phyloP scores from a whole-genome alignment of 2,888 invertebrate genomes.

The Sclerodermus sp. region DNA sequence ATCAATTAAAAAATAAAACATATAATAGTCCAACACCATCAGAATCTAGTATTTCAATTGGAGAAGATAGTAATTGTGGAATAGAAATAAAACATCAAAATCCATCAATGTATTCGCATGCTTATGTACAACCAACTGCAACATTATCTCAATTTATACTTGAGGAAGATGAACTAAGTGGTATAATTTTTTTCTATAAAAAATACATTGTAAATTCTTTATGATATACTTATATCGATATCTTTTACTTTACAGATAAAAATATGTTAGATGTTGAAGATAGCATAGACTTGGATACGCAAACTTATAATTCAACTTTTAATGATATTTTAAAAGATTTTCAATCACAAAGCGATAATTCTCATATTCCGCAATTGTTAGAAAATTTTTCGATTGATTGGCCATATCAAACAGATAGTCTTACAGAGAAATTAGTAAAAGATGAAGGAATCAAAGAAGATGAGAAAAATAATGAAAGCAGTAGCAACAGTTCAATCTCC shows the following conservation, averaged over 20 bases:
- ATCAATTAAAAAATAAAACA: slow-evolving; percentile 34
- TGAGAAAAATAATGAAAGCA: slow-evolving; percentile 37
- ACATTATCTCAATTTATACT: slow-evolving; percentile 48
- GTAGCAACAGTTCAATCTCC: slow-evolving; percentile 37
- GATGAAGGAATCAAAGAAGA: slow-evolving; percentile 50
- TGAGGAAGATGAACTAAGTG: slow-evolving; percentile 48
- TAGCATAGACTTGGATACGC: slow-evolving; percentile 31
- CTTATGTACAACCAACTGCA: slow-evolving; percentile 47
- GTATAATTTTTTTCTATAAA: slow-evolving; percentile 19
- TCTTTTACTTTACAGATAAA: slow-evolving; percentile 30
- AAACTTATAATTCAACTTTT: slow-evolving; percentile 34
- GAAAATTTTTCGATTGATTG: slow-evolving; percentile 42
- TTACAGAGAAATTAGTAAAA: slow-evolving; percentile 19
- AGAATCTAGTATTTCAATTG: slow-evolving; percentile 45
- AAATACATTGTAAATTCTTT: background rate
- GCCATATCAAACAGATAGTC: slow-evolving; percentile 25
- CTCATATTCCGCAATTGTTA: slow-evolving; percentile 32
- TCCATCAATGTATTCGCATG: slow-evolving; percentile 41
- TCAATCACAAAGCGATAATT: slow-evolving; percentile 31
- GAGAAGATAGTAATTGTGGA: slow-evolving; percentile 43
- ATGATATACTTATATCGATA: background rate
- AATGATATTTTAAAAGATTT: slow-evolving; percentile 41
- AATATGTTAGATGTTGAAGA: slow-evolving; percentile 43
- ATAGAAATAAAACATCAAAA: slow-evolving; percentile 33
- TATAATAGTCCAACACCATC: slow-evolving; percentile 40